Evolutionary conservation across 2,113 vertebrate genomes (phyloP).

Genomic region (Glaucidium brasilianum): DNA sequence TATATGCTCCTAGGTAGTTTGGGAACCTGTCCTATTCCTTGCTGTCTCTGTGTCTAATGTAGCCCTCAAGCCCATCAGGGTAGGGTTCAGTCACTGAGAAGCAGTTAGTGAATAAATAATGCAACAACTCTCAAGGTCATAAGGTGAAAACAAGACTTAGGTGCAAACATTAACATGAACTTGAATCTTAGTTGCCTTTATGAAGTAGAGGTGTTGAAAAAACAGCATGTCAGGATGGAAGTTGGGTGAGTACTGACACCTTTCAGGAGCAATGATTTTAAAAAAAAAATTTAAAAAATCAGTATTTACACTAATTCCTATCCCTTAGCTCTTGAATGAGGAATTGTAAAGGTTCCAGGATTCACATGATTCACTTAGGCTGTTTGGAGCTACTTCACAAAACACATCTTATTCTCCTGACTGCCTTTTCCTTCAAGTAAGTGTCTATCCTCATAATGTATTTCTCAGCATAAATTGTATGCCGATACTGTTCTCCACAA

Average conservation of each 20-base stretch:
- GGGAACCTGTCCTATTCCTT: background rate
- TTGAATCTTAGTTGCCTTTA: background rate
- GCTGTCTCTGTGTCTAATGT: background rate
- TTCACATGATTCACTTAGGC: background rate
- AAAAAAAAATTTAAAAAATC: background rate
- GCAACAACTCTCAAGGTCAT: background rate
- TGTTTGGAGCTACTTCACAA: background rate
- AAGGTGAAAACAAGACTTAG: background rate
- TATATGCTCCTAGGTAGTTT: background rate
- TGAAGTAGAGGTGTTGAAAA: background rate
- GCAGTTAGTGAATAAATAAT: background rate
- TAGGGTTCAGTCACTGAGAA: background rate
- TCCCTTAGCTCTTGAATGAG: background rate
- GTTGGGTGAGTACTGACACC: background rate
- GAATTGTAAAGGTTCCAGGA: background rate
- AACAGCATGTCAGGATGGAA: background rate
- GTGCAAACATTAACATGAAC: background rate
- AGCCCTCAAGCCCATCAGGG: background rate
- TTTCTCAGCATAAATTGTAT: background rate
- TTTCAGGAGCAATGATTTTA: background rate
- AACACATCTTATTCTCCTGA: background rate
- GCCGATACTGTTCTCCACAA: background rate
- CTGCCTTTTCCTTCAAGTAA: background rate
- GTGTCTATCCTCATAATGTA: background rate
- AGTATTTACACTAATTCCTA: background rate